Base-by-base conservation (phyloP, 2,888 invertebrate species). In the Parapristionchus giblindavisi region DNA sequence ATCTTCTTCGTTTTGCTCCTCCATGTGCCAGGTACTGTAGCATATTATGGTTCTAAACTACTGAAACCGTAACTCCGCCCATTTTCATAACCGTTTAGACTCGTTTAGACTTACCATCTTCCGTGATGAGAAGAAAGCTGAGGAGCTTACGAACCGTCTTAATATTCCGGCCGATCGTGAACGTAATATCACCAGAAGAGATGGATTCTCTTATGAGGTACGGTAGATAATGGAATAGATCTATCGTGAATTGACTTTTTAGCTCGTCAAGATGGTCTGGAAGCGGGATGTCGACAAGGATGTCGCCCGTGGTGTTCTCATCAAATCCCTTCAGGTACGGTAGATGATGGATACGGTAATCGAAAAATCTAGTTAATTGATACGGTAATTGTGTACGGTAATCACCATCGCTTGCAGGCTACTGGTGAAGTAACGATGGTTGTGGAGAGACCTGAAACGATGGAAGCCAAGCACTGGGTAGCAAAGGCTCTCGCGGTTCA, bases 101-200 rank as follows among this genome's bases (percentile, higher is more conserved):
- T n/a, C n/a, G n/a, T n/a, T n/a, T 32, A 72, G 72, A 58, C 43
- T 72, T 38, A 2, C n/a, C 36, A 48, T 61, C 27, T 63, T 32
- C 52, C 77, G 81, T 34, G 78, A 78, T 48, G 76, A 73, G 36
- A 77, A 77, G 70, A 70, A 77, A 61, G 80, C 79, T 14, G 73
- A 60, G 52, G 81, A 79, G 61, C 51, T 80, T 11, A 74, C 65
- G 24, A 75, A 77, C n/a, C 70, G 75, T 17, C 70, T 77, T 21
- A 75, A 77, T 63, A 81, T 81, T 63, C 81, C 81, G 3, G 73
- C 77, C 14, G 81, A 81, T n/a, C 77, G 81, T 51, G 78, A 75
- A 48, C 76, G 78, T 65, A 61, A 75, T 52, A 80, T 81, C 75
- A 77, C 78, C 54, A 79, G 81, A 43, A 78, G 78, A 17, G 81